Evolutionary conservation across 2,113 vertebrate genomes (phyloP).

Genomic region (Hoplias malabaricus): DNA sequence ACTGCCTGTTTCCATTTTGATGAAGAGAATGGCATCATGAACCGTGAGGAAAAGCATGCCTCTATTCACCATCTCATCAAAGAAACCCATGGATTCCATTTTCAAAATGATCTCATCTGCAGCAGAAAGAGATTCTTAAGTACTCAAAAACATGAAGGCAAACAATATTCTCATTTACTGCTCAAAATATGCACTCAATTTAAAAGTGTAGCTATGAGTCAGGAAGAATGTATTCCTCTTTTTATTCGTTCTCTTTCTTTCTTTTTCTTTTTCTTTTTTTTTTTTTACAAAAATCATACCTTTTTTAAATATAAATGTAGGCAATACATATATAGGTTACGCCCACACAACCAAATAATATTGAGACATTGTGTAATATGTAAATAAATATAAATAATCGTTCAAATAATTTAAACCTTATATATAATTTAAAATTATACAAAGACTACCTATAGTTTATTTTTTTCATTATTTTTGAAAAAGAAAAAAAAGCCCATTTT

Average conservation of each 20-base stretch:
- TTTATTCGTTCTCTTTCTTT: not conserved
- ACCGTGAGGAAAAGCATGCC: slow-evolving; percentile 82
- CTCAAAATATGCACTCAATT: not conserved
- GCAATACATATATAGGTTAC: too few relatives aligned
- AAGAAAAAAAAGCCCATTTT: too few relatives aligned
- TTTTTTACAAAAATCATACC: too few relatives aligned
- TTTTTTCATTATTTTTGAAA: too few relatives aligned
- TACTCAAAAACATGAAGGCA: not conserved
- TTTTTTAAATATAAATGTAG: too few relatives aligned
- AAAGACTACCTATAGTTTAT: too few relatives aligned
- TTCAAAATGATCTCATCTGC: slow-evolving; percentile 79
- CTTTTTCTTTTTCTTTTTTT: too few relatives aligned
- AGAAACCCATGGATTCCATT: slow-evolving; percentile 80
- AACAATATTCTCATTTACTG: not conserved
- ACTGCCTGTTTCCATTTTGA: slow-evolving; percentile 70
- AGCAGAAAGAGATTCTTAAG: slow-evolving; percentile 30
- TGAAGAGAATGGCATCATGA: slow-evolving; percentile 82
- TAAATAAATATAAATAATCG: too few relatives aligned
- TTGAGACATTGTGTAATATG: too few relatives aligned
- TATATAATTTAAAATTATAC: too few relatives aligned
- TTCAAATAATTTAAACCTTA: too few relatives aligned
- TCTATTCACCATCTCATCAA: slow-evolving; percentile 78
- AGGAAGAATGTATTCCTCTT: not conserved
- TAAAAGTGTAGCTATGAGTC: not conserved
- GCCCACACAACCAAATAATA: too few relatives aligned